Evolutionary conservation across 2,888 invertebrate species (phyloP).

Genomic region (Drosophila tanythrix): DNA sequence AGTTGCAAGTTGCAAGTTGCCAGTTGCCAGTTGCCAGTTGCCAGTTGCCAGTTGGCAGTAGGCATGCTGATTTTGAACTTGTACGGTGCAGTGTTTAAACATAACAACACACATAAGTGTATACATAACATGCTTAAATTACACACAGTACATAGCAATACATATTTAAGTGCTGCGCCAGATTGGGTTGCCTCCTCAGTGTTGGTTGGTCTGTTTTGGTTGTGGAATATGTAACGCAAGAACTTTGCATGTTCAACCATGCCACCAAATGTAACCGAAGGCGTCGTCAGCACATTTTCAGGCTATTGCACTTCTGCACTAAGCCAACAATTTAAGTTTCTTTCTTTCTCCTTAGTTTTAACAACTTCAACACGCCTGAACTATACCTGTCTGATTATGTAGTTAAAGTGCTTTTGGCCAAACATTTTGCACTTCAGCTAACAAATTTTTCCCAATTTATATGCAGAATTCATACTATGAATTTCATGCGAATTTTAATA

Average conservation of each 20-base stretch:
- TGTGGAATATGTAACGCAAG: slow-evolving; percentile 51
- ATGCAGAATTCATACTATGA: not conserved
- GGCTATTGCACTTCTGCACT: slow-evolving; percentile 44
- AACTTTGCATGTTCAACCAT: slow-evolving; percentile 49
- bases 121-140: slow-evolving; percentile 60
- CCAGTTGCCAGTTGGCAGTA: slow-evolving; percentile 23
- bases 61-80: slow-evolving; percentile 65
- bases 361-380: slow-evolving; percentile 7
- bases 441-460: slow-evolving; percentile 3
- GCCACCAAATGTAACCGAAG: slow-evolving; percentile 47
- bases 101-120: slow-evolving; percentile 44
- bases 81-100: slow-evolving; percentile 42
- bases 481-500: not conserved
- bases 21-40: slow-evolving; percentile 7
- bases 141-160: slow-evolving; percentile 35
- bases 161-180: slow-evolving; percentile 37
- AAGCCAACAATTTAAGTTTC: slow-evolving; percentile 14
- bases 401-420: slow-evolving; percentile 1
- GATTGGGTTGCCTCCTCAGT: slow-evolving; percentile 36
- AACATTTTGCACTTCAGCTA: not conserved
- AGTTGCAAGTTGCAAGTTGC: not conserved
- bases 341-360: slow-evolving; percentile 4
- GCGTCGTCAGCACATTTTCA: slow-evolving; percentile 45
- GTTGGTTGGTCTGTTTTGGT: slow-evolving; percentile 13
- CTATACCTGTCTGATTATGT: slow-evolving; percentile 17